Base-by-base conservation (phyloP, 2,797 vertebrate species). In the Myotis findleyi region DNA sequence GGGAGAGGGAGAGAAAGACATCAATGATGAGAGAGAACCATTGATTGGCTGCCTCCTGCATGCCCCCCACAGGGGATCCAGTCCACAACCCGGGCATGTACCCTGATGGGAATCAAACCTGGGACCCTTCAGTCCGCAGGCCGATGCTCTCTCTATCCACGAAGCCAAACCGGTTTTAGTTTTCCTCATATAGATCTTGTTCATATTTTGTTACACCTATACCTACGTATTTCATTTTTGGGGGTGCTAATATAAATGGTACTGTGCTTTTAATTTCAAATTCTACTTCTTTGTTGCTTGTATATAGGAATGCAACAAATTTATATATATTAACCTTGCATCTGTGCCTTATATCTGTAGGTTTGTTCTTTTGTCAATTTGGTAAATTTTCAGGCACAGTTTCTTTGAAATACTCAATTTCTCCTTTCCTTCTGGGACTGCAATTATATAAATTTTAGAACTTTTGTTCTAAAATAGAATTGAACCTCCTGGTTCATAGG, bases 381-480 rank as follows among this genome's bases (percentile, higher is more conserved):
- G 44, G 25, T 83, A 87, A 53, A 38, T 76, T 76, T 92, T 71
- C 72, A 41, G 59, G 27, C 53, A 79, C 55, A 64, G 49, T 49
- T 77, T 94, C 59, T 81, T 85, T 57, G 79, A 84, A 94, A 91
- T 71, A 75, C 36, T n/a, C 27, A n/a, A 27, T 64, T 57, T 87
- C 30, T 90, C 13, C 13, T 77, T 59, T 87, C 71, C 33, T 75
- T 87, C 41, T 75, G 57, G 73, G 64, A 90, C 47, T 80, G 53
- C 68, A 51, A 23, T 62, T 69, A 84, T 2, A 68, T 30, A n/a
- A 87, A 89, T 75, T 17, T 71, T 57, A 16, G 23, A n/a, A 75
- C n/a, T 41, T 36, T 62, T 84, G 30, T n/a, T 9, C 6, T 30
- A 75, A 0, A 51, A n/a, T 57, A 57, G 55, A 57, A 57, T 11